Conservation (phyloP, 1,140 invertebrate species). For the Lerema accius region DNA sequence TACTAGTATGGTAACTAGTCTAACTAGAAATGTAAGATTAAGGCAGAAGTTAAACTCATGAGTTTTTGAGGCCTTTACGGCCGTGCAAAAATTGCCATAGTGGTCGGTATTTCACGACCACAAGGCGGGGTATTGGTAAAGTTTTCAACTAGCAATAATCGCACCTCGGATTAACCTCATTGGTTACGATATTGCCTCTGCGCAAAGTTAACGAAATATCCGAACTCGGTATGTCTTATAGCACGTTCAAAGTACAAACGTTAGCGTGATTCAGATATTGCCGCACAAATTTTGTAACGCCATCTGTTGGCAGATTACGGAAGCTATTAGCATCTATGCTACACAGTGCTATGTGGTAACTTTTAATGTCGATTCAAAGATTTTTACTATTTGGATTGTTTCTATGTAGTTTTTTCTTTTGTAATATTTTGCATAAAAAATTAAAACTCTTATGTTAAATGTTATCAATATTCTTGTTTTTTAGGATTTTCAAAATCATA, state of each 20-base stretch:
- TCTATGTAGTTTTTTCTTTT: too few species aligned
- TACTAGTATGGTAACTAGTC: too few species aligned
- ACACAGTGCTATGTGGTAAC: too few species aligned
- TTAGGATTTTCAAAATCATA: too few species aligned
- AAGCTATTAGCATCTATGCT: too few species aligned
- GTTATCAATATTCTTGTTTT: too few species aligned
- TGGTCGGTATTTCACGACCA: slow-evolving; percentile 96
- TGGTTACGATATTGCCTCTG: slow-evolving; percentile 93
- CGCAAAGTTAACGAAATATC: slow-evolving; percentile 84
- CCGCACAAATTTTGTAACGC: slow-evolving; percentile 34
- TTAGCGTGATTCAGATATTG: slow-evolving; percentile 45
- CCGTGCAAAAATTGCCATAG: slow-evolving; percentile 53
- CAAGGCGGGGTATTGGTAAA: slow-evolving; percentile 97
- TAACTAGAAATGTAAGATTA: too few species aligned
- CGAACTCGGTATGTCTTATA: slow-evolving; percentile 1
- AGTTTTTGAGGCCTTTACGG: slow-evolving; percentile 41
- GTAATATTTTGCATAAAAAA: too few species aligned
- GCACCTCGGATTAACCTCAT: slow-evolving; percentile 93
- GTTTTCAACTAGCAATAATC: slow-evolving; percentile 96
- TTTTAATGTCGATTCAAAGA: too few species aligned
- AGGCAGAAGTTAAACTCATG: too few species aligned
- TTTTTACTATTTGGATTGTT: too few species aligned
- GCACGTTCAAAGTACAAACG: slow-evolving; percentile 16
- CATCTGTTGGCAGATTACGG: slow-evolving; percentile 56
- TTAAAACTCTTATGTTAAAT: too few species aligned